phyloP scores from a whole-genome alignment of 2,113 vertebrate genomes.

The Bos javanicus region DNA sequence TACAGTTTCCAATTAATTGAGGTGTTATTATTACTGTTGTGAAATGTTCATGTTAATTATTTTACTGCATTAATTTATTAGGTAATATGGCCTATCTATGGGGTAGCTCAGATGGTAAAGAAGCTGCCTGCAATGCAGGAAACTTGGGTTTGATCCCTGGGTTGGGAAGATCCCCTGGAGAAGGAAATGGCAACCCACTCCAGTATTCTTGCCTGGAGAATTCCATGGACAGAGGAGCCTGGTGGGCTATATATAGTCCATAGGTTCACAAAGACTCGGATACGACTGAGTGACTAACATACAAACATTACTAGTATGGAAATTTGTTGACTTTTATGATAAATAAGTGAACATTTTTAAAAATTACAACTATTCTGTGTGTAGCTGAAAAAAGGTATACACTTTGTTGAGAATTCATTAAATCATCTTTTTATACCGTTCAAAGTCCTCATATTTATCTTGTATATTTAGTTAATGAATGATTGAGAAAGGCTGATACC shows the following conservation, averaged over 20 bases:
- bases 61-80: background rate
- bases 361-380: background rate
- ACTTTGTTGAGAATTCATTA: background rate
- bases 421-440: background rate
- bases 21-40: background rate
- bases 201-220: background rate
- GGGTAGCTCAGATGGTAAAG: background rate
- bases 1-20: background rate
- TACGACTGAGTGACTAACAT: rapidly evolving
- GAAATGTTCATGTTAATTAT: background rate
- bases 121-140: background rate
- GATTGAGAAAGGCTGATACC: background rate
- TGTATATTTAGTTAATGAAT: background rate
- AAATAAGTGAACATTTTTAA: background rate
- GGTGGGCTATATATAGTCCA: background rate
- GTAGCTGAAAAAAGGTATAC: background rate
- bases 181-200: background rate
- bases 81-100: background rate
- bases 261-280: background rate
- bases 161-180: background rate
- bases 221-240: background rate
- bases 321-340: background rate
- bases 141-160: background rate
- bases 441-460: background rate
- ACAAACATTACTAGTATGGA: background rate